Conservation (phyloP, 2,797 vertebrate species). For the Smutsia gigantea region DNA sequence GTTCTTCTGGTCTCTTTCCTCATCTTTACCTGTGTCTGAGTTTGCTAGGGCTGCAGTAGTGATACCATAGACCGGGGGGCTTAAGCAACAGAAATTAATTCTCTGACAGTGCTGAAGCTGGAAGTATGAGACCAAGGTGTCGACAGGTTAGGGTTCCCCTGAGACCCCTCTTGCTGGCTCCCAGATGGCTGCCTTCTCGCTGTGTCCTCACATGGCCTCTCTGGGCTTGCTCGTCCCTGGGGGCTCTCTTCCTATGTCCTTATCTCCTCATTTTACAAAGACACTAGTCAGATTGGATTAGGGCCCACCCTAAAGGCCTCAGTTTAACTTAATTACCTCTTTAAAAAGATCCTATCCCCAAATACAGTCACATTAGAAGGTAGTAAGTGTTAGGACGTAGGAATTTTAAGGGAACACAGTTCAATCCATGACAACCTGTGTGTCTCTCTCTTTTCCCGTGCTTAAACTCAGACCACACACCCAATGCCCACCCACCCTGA, state of each 20-base stretch:
- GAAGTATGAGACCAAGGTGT: neutral
- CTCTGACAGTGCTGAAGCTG: neutral
- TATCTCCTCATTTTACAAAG: neutral
- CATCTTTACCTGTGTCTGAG: neutral
- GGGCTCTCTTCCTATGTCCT: neutral
- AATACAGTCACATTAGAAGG: neutral
- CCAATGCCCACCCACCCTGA: neutral
- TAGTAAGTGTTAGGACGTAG: neutral
- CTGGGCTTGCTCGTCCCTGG: neutral
- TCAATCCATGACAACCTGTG: neutral
- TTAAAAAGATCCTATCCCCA: neutral
- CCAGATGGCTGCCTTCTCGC: neutral
- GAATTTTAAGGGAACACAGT: neutral
- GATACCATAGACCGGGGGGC: neutral
- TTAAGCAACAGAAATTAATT: neutral
- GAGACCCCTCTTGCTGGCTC: neutral
- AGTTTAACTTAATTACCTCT: neutral
- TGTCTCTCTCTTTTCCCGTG: neutral
- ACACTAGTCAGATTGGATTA: neutral
- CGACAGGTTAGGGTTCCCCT: neutral
- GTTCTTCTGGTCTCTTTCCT: neutral
- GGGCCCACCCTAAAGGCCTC: neutral
- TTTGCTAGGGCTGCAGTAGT: neutral
- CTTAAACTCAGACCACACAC: neutral
- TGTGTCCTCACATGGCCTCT: fast-evolving